These are phyloP conservation scores for Acestrorhynchus altus DNA, from an alignment of 2,797 vertebrate genomes.

Conservation along the genomic window DNA sequence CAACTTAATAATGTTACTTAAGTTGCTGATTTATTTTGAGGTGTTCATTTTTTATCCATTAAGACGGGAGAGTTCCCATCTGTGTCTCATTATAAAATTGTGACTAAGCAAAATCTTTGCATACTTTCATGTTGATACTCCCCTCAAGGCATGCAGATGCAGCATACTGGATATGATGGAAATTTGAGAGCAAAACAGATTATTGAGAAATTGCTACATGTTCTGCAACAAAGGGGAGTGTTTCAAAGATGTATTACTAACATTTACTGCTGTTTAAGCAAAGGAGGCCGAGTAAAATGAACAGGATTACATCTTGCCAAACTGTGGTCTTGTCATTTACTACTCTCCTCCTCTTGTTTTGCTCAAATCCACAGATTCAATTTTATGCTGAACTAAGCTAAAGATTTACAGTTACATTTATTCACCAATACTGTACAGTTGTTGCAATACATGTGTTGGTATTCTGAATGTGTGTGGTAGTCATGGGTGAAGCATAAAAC, in stretches of 20 bases:
- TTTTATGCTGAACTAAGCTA: neutral
- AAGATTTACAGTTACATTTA: neutral
- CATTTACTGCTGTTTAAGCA: conserved; percentile 27
- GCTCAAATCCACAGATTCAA: neutral
- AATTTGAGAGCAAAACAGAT: neutral
- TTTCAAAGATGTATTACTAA: conserved; percentile 8
- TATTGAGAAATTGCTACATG: neutral
- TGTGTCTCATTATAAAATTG: neutral
- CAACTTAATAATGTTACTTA: neutral
- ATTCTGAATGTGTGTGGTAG: neutral
- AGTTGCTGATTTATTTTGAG: neutral
- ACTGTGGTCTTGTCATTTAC: neutral
- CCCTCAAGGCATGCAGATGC: neutral
- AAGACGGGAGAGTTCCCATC: no score
- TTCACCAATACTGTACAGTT: neutral
- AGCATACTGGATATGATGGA: neutral
- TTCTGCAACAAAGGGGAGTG: conserved; percentile 1
- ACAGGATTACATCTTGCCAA: neutral
- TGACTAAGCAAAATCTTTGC: neutral
- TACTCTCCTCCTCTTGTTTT: neutral
- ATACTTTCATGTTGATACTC: neutral
- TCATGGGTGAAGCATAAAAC: neutral
- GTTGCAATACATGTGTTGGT: neutral
- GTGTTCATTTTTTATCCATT: neutral
- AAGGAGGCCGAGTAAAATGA: neutral